These are phyloP conservation scores for Pterostichus madidus DNA, from an alignment of 2,888 invertebrate genomes.

Conservation along the genomic window DNA sequence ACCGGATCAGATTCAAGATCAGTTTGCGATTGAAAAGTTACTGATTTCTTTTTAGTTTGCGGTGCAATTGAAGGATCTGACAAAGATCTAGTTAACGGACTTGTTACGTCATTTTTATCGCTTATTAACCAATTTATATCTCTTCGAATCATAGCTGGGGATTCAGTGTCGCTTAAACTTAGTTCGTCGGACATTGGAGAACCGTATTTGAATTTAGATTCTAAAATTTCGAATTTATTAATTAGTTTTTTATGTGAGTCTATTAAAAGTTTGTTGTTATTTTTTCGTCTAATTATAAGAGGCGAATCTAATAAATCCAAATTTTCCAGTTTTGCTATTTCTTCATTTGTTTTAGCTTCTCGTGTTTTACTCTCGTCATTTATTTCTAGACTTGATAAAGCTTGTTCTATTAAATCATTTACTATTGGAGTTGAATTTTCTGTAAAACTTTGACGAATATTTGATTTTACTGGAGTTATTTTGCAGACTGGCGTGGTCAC, in stretches of 20 bases:
- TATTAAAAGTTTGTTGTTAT: not conserved
- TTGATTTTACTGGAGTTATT: too few relatives aligned
- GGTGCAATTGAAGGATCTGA: not conserved
- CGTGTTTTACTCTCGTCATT: not conserved
- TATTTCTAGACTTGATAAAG: not conserved
- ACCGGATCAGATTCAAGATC: not conserved
- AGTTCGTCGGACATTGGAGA: not conserved
- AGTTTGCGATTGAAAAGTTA: not conserved
- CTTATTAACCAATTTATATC: not conserved
- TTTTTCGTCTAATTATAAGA: too few relatives aligned
- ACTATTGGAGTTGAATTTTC: not conserved
- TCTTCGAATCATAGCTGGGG: not conserved
- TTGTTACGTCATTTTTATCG: not conserved
- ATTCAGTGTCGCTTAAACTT: conserved; percentile 1
- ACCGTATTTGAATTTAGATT: not conserved
- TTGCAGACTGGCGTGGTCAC: too few relatives aligned
- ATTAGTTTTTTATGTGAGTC: not conserved
- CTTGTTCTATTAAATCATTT: not conserved
- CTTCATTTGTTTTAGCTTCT: not conserved
- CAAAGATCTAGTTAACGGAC: not conserved
- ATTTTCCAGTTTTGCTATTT: not conserved
- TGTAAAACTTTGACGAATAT: not conserved
- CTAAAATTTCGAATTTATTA: conserved; percentile 2
- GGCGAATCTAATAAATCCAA: too few relatives aligned
- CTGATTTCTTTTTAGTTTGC: not conserved